Conservation (phyloP, 2,797 vertebrate species). For the Helicolenus hilgendorfi region DNA sequence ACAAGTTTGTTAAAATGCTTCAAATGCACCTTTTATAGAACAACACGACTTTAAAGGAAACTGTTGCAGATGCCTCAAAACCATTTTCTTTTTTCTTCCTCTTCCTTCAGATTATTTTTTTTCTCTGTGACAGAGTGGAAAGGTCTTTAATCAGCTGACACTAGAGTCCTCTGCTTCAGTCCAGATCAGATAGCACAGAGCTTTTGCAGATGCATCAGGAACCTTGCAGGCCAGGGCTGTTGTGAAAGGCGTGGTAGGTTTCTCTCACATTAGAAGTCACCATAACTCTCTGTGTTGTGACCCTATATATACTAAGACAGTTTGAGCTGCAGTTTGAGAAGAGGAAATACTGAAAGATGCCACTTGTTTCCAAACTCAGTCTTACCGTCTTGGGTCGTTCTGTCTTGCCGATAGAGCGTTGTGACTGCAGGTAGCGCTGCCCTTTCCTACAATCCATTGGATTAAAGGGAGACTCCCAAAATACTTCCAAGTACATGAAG, state of each 20-base stretch:
- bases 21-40: slow-evolving; percentile 1
- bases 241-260: not conserved
- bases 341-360: not conserved
- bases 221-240: not conserved
- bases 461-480: not conserved
- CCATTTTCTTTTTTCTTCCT: slow-evolving; percentile 37
- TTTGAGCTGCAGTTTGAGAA: not conserved
- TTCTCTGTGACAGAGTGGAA: not conserved
- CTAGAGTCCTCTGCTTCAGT: not conserved
- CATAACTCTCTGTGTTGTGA: not conserved
- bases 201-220: not conserved
- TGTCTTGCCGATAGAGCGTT: not conserved
- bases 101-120: slow-evolving; percentile 39
- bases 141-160: not conserved
- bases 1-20: slow-evolving; percentile 18
- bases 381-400: not conserved
- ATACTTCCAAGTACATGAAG: not conserved
- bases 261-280: not conserved
- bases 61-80: slow-evolving; percentile 27
- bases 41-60: slow-evolving; percentile 20
- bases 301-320: not conserved
- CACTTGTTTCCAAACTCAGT: not conserved
- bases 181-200: not conserved
- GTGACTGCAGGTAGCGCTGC: not conserved
- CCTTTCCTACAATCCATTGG: not conserved